Conservation (phyloP, 2,888 invertebrate species). For the Lasioglossum oenotherae region DNA sequence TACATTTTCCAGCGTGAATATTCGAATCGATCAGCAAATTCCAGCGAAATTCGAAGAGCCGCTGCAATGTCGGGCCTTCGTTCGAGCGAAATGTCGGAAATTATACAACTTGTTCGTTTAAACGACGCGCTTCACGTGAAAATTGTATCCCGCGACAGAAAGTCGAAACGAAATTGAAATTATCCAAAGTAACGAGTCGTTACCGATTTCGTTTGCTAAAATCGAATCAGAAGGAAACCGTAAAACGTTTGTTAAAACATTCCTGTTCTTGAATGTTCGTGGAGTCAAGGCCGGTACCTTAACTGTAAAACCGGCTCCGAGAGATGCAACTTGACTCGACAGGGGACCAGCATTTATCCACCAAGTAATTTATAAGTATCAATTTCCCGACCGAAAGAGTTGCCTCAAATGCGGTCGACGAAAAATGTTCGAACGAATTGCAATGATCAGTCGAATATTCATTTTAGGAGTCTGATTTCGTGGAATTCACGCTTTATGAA, state of each 20-base stretch:
- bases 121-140: not conserved
- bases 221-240: slow-evolving; percentile 15
- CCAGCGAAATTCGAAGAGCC: not conserved
- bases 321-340: slow-evolving; percentile 55
- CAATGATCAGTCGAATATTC: not conserved
- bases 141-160: not conserved
- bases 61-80: not conserved
- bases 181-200: slow-evolving; percentile 27
- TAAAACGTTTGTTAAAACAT: slow-evolving; percentile 59
- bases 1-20: not conserved
- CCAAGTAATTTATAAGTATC: slow-evolving; percentile 42
- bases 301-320: slow-evolving; percentile 61
- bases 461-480: not conserved
- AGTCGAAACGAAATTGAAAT: slow-evolving; percentile 35
- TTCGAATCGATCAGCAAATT: not conserved
- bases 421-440: not conserved
- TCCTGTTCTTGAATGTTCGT: slow-evolving; percentile 60
- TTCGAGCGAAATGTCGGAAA: not conserved
- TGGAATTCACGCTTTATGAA: not conserved
- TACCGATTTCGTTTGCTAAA: slow-evolving; percentile 21
- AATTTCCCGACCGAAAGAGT: slow-evolving; percentile 34
- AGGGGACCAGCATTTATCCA: slow-evolving; percentile 40
- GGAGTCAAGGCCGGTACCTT: slow-evolving; percentile 61
- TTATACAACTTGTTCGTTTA: not conserved
- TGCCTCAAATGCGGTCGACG: not conserved